Evolutionary conservation across 1,140 invertebrate species (phyloP).

Genomic region (Eupristina koningsbergeri): DNA sequence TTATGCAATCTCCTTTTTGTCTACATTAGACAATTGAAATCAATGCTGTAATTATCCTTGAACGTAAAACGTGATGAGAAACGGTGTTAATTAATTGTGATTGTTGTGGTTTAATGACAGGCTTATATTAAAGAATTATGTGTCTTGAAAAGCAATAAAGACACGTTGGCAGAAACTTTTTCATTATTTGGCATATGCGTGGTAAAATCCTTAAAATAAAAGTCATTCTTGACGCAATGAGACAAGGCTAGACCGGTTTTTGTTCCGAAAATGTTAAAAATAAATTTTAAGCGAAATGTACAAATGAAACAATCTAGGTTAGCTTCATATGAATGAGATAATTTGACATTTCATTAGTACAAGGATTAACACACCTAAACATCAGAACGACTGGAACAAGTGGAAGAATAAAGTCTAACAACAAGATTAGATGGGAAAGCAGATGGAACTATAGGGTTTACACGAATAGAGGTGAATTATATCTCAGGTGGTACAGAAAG

Average conservation of each 20-base stretch:
- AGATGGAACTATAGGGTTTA: too few relatives aligned
- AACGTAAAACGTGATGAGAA: not conserved
- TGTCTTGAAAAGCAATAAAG: not conserved
- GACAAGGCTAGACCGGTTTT: not conserved
- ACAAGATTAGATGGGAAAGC: too few relatives aligned
- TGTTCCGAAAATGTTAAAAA: not conserved
- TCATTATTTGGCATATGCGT: not conserved
- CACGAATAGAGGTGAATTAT: not conserved
- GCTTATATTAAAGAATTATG: not conserved
- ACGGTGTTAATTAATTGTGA: constrained; percentile 1
- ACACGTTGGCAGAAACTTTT: not conserved
- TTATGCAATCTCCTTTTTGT: not conserved
- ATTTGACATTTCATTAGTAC: too few relatives aligned
- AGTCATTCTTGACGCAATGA: not conserved
- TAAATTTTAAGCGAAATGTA: not conserved
- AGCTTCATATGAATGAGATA: too few relatives aligned
- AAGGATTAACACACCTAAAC: too few relatives aligned
- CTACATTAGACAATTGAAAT: constrained; percentile 9
- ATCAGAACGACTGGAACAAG: too few relatives aligned
- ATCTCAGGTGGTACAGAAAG: not conserved
- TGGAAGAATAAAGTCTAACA: too few relatives aligned
- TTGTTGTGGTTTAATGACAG: not conserved
- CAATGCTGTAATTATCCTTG: constrained; percentile 18
- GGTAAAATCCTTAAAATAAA: not conserved
- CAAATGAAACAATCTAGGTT: not conserved